phyloP scores from a whole-genome alignment of 2,888 invertebrate species.

The Melieria picta region DNA sequence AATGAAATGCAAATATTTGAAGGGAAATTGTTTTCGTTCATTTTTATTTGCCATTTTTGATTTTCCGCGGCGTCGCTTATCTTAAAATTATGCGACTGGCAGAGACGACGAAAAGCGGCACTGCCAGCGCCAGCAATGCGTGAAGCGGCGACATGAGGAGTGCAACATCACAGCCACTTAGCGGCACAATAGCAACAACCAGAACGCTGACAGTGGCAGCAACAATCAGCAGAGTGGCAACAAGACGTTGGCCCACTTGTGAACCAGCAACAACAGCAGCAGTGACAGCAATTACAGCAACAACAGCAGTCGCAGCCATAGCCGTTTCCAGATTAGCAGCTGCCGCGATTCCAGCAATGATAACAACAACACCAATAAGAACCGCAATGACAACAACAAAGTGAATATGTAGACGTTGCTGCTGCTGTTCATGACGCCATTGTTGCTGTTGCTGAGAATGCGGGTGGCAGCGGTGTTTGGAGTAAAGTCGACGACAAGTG shows the following conservation, averaged over 20 bases:
- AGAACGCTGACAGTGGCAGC: constrained; percentile 18
- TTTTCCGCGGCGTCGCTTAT: constrained; percentile 13
- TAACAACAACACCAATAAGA: background rate
- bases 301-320: no score
- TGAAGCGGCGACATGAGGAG: background rate
- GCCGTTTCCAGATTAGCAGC: no score
- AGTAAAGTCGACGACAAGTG: no score
- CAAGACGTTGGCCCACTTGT: background rate
- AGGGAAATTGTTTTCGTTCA: constrained; percentile 11
- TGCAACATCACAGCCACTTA: background rate
- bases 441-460: constrained; percentile 3
- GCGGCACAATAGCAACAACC: constrained; percentile 17
- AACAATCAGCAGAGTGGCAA: constrained; percentile 8
- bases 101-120: constrained; percentile 18
- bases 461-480: background rate
- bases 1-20: constrained; percentile 51
- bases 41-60: no score
- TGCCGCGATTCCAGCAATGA: background rate
- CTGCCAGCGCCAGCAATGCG: constrained; percentile 5
- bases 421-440: background rate
- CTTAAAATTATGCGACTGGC: constrained; percentile 15
- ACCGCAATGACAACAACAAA: no score
- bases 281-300: background rate
- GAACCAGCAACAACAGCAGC: background rate
- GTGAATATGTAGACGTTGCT: no score